These are phyloP conservation scores for Ramphastos sulfuratus DNA, from an alignment of 2,113 vertebrate genomes.

Conservation along the genomic window DNA sequence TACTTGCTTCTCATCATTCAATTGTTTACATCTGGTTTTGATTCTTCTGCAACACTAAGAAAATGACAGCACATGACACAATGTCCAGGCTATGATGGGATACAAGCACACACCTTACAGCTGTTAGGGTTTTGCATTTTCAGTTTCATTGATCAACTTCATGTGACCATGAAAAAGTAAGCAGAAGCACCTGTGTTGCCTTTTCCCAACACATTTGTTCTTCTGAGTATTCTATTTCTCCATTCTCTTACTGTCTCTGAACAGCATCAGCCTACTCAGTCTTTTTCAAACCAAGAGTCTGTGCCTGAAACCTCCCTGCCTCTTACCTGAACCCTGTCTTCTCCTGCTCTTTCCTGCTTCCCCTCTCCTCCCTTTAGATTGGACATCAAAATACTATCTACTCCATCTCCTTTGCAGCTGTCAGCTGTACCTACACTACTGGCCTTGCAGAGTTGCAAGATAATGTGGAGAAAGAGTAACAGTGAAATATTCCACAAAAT, in stretches of 20 bases:
- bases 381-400: background rate
- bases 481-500: background rate
- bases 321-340: background rate
- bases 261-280: background rate
- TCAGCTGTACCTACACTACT: background rate
- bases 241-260: background rate
- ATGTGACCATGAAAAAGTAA: background rate
- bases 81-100: background rate
- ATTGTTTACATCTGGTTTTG: background rate
- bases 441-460: background rate
- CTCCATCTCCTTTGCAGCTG: background rate
- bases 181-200: background rate
- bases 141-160: background rate
- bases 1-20: background rate
- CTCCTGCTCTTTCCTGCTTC: background rate
- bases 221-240: background rate
- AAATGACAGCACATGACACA: background rate
- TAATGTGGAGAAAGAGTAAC: background rate
- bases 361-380: background rate
- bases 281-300: background rate
- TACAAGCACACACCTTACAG: background rate
- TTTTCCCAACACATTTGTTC: background rate
- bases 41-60: conserved; percentile 6
- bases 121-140: background rate
- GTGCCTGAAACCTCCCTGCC: background rate